Evolutionary conservation across 1,140 invertebrate species (phyloP).

Genomic region (Oedothorax gibbosus): DNA sequence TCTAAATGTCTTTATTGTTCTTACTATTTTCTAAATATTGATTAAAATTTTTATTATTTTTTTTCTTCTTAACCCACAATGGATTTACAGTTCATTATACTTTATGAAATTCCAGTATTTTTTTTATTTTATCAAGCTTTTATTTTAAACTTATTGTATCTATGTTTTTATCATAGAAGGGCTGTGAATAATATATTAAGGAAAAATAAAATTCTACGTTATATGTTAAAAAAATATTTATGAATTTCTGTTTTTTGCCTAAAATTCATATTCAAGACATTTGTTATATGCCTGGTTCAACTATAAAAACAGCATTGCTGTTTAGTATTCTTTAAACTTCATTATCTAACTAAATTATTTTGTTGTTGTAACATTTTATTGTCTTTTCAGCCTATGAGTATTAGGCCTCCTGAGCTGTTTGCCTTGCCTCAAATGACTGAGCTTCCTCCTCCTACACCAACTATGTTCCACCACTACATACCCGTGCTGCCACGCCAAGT

Average conservation of each 20-base stretch:
- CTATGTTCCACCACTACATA: slow-evolving; percentile 58
- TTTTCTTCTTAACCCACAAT: no score
- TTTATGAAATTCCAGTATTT: no score
- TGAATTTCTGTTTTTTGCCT: background rate
- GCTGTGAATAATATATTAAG: no score
- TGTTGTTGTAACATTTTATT: slow-evolving; percentile 18
- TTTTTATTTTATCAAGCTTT: no score
- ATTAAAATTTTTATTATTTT: no score
- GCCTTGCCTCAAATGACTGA: slow-evolving; percentile 63
- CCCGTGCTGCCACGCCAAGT: slow-evolving; percentile 66
- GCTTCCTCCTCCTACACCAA: slow-evolving; percentile 63
- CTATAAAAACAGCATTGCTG: background rate
- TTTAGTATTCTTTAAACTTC: background rate
- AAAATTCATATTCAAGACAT: background rate
- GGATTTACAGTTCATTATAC: no score
- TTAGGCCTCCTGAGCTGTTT: slow-evolving; percentile 62
- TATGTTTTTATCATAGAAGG: no score
- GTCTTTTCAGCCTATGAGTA: slow-evolving; percentile 51
- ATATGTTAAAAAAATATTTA: background rate
- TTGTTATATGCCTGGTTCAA: background rate
- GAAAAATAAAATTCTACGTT: background rate
- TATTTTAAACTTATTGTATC: no score
- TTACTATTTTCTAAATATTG: no score
- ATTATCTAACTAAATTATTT: background rate
- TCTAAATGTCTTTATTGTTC: no score